Percentiles rank a stretch among this genome's conserved stretches.
phyloP scores from a whole-genome alignment of 2,113 vertebrate genomes.

The Ophthalmotilapia sp. region DNA sequence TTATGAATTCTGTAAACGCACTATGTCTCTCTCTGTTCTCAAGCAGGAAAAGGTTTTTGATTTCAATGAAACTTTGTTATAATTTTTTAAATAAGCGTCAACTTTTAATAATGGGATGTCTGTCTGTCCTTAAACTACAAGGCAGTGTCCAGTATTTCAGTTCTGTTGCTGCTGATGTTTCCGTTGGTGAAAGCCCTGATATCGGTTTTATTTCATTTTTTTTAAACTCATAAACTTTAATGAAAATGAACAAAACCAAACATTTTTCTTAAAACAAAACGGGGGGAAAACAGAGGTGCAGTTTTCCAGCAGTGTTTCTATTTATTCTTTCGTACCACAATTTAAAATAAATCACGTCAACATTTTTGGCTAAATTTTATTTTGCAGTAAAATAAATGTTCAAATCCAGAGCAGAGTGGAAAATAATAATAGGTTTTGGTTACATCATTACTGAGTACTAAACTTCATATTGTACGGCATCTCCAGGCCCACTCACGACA shows the following conservation, averaged over 20 bases:
- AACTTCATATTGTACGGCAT: background rate
- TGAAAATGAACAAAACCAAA: background rate
- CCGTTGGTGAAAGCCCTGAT: background rate
- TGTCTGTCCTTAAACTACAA: background rate
- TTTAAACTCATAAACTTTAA: background rate
- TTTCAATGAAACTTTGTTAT: background rate
- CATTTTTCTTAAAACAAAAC: background rate
- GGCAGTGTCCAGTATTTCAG: background rate
- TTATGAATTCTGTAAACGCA: background rate
- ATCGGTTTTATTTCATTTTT: background rate
- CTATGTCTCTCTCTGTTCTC: background rate
- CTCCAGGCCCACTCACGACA: background rate
- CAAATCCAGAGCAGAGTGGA: background rate
- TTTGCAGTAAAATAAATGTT: background rate
- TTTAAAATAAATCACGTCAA: background rate
- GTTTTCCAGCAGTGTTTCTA: background rate
- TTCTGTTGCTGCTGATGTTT: background rate
- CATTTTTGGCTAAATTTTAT: constrained; percentile 21
- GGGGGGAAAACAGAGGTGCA: rapidly evolving
- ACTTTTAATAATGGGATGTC: background rate
- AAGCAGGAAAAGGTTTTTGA: background rate
- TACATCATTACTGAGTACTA: background rate
- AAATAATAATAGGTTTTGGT: background rate
- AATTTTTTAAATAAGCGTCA: no score
- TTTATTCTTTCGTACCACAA: background rate